These are phyloP conservation scores for Tyria jacobaeae DNA, from an alignment of 2,888 invertebrate genomes.

Conservation along the genomic window DNA sequence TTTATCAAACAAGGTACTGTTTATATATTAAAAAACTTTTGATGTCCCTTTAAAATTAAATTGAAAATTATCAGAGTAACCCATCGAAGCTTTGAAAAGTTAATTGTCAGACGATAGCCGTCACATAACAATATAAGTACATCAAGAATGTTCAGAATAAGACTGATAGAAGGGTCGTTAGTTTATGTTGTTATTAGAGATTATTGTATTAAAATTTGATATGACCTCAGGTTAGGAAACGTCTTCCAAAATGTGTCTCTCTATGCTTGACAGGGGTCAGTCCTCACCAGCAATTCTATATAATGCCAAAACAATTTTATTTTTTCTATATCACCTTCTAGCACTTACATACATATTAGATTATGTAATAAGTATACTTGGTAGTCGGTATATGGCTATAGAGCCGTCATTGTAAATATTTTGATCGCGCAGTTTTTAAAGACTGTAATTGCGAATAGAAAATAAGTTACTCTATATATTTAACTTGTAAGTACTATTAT, in stretches of 20 bases:
- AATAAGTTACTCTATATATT: background rate
- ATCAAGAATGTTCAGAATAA: slow-evolving; percentile 51
- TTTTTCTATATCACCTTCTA: slow-evolving; percentile 5
- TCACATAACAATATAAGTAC: slow-evolving; percentile 13
- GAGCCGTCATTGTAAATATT: background rate
- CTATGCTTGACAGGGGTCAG: slow-evolving; percentile 8
- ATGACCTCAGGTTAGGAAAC: slow-evolving; percentile 52
- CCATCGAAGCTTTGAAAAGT: too few species aligned
- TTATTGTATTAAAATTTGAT: slow-evolving; percentile 36
- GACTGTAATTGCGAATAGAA: slow-evolving; percentile 10
- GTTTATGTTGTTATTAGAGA: slow-evolving; percentile 33
- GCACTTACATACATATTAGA: too few species aligned
- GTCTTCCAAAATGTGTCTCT: slow-evolving; percentile 62
- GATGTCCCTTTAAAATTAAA: too few species aligned
- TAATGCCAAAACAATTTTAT: slow-evolving; percentile 7
- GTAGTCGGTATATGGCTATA: background rate
- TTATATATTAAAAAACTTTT: too few species aligned
- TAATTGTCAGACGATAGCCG: too few species aligned
- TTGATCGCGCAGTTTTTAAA: background rate
- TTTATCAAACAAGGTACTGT: too few species aligned
- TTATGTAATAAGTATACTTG: slow-evolving; percentile 6
- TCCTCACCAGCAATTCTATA: slow-evolving; percentile 10
- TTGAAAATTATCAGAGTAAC: too few species aligned
- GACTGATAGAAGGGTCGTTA: slow-evolving; percentile 58
- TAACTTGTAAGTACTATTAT: slow-evolving; percentile 5